Evolutionary conservation across 2,797 vertebrate species (phyloP).

Genomic region (Bradypus variegatus): DNA sequence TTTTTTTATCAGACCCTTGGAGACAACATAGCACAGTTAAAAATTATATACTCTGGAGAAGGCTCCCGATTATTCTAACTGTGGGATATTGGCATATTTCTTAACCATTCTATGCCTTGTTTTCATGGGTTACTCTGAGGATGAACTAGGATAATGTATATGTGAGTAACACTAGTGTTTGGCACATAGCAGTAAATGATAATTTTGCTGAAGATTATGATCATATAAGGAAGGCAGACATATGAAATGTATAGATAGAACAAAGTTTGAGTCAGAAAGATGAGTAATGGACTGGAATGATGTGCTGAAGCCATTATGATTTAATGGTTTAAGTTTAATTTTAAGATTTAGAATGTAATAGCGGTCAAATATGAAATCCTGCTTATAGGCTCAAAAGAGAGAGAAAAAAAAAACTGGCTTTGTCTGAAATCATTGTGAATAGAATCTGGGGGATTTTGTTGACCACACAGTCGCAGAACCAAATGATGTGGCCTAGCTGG

Average conservation of each 20-base stretch:
- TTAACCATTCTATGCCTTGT: background rate
- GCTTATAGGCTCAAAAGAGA: background rate
- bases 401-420: background rate
- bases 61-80: background rate
- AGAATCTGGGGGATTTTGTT: background rate
- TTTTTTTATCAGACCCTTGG: background rate
- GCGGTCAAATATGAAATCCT: conserved; percentile 10
- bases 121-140: background rate
- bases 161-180: background rate
- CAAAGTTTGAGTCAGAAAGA: background rate
- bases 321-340: background rate
- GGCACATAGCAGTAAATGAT: background rate
- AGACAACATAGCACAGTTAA: background rate
- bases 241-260: background rate
- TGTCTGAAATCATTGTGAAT: background rate
- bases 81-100: background rate
- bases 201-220: background rate
- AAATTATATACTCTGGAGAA: background rate
- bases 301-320: background rate
- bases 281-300: background rate
- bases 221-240: background rate
- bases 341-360: conserved; percentile 25
- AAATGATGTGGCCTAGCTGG: background rate
- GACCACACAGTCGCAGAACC: background rate
- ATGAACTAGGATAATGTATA: background rate